Base-by-base conservation (phyloP, 2,797 vertebrate genomes). In the Periparus ater region DNA sequence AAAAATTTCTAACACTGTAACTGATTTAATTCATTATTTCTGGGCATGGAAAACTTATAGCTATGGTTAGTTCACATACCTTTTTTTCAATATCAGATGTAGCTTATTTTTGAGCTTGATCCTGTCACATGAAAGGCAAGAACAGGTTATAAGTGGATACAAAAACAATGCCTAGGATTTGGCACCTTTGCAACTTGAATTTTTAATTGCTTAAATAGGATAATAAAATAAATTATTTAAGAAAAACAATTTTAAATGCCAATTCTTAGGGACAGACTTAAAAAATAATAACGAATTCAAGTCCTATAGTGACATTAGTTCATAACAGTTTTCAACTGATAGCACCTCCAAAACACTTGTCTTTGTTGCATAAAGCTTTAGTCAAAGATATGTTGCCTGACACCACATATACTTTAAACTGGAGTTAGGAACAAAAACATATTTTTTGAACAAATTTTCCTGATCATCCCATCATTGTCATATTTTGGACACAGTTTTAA, bases 241-340 rank as follows among this genome's bases (percentile, higher is more conserved):
- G 11, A 30, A 57, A 32, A 61, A 40, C 6, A 1, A 18, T 11
- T 38, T 38, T 38, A 38, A 38, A 38, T 0, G 0, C 1, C 11
- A 32, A 2, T 68, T 83, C 29, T 74, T 36, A 70, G 20, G 16
- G 16, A 51, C 3, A 74, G 16, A 30, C 10, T 60, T 14, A 60
- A 76, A 79, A 85, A 83, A 36, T 17, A 62, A 50, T 27, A 0
- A 5, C 30, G 5, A 88, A 63, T 60, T 95, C 26, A 60, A 50
- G n/a, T 71, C 25, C 21, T 13, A n/a, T 25, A 38, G 8, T 17
- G 79, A 29, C 57, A 57, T 45, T 53, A 47, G 4, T 50, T 70
- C 18, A 21, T 25, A 76, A 44, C 2, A 62, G 6, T 30, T 89
- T 85, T 74, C 68, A 77, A 78, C 3, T 54, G 34, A 51, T 12